Conservation (phyloP, 2,888 invertebrate species). For the Myathropa florea region DNA sequence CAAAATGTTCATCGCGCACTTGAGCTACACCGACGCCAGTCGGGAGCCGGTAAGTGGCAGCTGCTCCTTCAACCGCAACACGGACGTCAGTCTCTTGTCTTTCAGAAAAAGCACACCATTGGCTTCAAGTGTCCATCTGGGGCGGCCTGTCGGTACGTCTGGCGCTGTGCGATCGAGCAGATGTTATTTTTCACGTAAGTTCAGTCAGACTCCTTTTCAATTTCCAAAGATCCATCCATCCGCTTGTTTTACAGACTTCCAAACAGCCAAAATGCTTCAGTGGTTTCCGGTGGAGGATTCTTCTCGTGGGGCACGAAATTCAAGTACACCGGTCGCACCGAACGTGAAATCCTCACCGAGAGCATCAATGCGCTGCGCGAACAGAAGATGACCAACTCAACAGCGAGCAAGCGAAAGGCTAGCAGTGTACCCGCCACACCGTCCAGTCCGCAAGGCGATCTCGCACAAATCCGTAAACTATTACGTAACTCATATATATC, state of each 20-base stretch:
- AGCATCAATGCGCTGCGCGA: conserved; percentile 85
- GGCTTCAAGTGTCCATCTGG: conserved; percentile 97
- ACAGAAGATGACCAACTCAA: conserved; percentile 84
- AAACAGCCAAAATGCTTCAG: conserved; percentile 92
- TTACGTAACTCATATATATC: conserved; percentile 74
- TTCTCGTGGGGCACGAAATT: conserved; percentile 98
- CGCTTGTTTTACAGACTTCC: conserved; percentile 85
- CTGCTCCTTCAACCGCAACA: not conserved
- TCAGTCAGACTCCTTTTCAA: not conserved
- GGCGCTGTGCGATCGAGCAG: conserved; percentile 98
- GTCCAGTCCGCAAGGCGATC: conserved; percentile 86
- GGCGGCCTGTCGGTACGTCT: conserved; percentile 95
- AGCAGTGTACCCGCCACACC: conserved; percentile 94
- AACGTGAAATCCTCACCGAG: conserved; percentile 93
- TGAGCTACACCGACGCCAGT: conserved; percentile 94
- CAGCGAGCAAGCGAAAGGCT: conserved; percentile 86
- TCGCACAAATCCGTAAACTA: conserved; percentile 82
- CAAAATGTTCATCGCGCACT: conserved; percentile 97
- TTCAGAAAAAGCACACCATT: conserved; percentile 94
- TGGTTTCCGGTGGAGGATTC: conserved; percentile 93
- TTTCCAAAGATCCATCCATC: no score
- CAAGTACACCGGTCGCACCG: conserved; percentile 95
- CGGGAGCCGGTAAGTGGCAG: conserved; percentile 77
- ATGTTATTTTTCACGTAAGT: conserved; percentile 98
- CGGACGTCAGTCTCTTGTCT: not conserved